Base-by-base conservation (phyloP, 2,888 invertebrate genomes). In the Cylindroiulus punctatus region DNA sequence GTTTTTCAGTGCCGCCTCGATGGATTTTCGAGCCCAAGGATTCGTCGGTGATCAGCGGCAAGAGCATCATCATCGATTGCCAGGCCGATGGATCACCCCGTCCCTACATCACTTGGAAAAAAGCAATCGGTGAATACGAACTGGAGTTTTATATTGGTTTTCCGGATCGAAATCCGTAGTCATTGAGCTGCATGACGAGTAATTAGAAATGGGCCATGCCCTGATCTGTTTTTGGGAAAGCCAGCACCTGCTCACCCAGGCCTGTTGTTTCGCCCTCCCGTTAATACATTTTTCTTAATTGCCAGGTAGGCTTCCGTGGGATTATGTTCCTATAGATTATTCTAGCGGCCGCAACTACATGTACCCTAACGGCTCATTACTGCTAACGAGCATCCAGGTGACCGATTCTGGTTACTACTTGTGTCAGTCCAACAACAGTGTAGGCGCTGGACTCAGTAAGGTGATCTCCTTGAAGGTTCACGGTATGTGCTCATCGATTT, bases 11-110 rank as follows among this genome's bases (percentile, higher is more conserved):
- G 22, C 91, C 92, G 2, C 92, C 92, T 8, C 89, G 90, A 22
- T 92, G 92, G 92, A 89, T 91, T 0, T 89, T 90, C 36, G 91
- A 91, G 86, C 92, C 92, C 0, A 89, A 90, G 85, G 91, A 92
- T 88, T 89, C 90, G 14, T 90, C 90, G 81, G 91, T 91, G 0
- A 89, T 91, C 32, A 89, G 90, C 8, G 90, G 91, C n/a, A 88
- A 90, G 81, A 89, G 89, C 5, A 90, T 90, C 2, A 89, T 89
- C 36, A 88, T 91, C 8, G 90, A 91, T 88, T 92, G 92, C 87
- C 90, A 90, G 88, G 91, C 91, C 0, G 90, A 90, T 40, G 92
- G 92, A 14, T 91, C 91, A 65, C 92, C 92, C 0, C 89, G 89
- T 81, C 92, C 92, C 1, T 88, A 88, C 2, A 89, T 92, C 47